Percentiles rank a stretch among this genome's conserved stretches.
Evolutionary conservation across 2,113 vertebrate genomes (phyloP).

Genomic region (Pteronura brasiliensis): DNA sequence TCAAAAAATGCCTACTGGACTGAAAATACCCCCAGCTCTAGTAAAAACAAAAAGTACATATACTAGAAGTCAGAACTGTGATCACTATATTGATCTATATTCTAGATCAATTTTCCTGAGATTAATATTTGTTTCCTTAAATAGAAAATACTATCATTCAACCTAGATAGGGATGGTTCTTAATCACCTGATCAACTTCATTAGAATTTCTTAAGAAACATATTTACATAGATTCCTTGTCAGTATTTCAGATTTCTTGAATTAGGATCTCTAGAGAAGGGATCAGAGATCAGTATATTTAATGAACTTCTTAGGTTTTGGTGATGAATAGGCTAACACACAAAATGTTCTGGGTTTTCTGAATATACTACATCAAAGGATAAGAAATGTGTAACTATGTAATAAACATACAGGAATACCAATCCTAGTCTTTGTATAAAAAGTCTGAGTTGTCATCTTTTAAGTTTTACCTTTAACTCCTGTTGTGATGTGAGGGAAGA

Average conservation of each 20-base stretch:
- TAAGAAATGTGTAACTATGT: background rate
- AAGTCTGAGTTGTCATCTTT: background rate
- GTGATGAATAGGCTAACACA: background rate
- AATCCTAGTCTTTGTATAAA: background rate
- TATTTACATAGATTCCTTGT: background rate
- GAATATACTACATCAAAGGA: background rate
- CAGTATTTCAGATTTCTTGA: background rate
- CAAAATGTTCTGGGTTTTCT: background rate
- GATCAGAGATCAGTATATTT: background rate
- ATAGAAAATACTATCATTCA: background rate
- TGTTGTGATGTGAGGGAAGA: constrained; percentile 80
- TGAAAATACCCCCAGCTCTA: background rate
- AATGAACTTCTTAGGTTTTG: background rate
- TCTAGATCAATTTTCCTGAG: background rate
- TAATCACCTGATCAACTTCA: background rate
- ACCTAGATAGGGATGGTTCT: background rate
- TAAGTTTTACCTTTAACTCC: constrained; percentile 83
- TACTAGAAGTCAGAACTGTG: background rate
- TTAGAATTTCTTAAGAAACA: background rate
- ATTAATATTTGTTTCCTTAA: constrained; percentile 8
- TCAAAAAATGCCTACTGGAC: background rate
- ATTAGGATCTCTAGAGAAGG: background rate
- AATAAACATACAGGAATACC: background rate
- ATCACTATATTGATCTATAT: background rate
- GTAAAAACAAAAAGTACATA: background rate